These are phyloP conservation scores for Drosophila baimaii DNA, from an alignment of 1,140 invertebrate genomes.

Conservation along the genomic window DNA sequence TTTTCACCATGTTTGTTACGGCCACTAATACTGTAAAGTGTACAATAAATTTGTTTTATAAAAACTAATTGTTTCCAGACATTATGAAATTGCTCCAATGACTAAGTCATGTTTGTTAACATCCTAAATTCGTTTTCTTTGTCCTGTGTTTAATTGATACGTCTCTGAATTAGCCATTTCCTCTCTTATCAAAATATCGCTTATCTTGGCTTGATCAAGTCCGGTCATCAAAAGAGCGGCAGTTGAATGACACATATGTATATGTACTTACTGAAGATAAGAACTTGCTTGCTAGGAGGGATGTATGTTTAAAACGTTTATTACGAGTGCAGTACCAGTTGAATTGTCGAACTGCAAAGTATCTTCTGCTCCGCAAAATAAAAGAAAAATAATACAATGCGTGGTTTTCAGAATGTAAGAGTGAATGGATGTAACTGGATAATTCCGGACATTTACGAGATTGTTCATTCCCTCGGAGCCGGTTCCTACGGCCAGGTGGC, in stretches of 20 bases:
- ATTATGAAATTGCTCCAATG: constrained; percentile 3
- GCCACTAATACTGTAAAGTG: constrained; percentile 22
- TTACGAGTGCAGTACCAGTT: constrained; percentile 4
- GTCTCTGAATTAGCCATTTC: neutral
- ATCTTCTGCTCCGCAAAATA: neutral
- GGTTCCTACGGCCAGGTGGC: constrained; percentile 99
- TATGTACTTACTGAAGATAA: neutral
- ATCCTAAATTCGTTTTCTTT: neutral
- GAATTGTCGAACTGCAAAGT: neutral
- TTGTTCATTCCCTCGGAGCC: constrained; percentile 95
- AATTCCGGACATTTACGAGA: constrained; percentile 95
- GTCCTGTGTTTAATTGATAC: neutral
- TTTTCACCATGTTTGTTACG: constrained; percentile 40
- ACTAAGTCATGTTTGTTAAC: neutral
- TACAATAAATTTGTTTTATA: constrained; percentile 46
- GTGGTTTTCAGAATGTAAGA: constrained; percentile 86
- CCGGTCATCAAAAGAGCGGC: neutral
- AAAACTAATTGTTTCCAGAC: neutral
- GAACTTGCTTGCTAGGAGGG: neutral
- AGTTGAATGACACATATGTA: constrained; percentile 12
- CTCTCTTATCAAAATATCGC: neutral
- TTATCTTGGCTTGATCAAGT: neutral
- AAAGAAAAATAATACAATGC: constrained; percentile 8
- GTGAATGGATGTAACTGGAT: constrained; percentile 98
- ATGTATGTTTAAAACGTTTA: no score